Base-by-base conservation (phyloP, 2,888 invertebrate genomes). In the Aricia artaxerxes region DNA sequence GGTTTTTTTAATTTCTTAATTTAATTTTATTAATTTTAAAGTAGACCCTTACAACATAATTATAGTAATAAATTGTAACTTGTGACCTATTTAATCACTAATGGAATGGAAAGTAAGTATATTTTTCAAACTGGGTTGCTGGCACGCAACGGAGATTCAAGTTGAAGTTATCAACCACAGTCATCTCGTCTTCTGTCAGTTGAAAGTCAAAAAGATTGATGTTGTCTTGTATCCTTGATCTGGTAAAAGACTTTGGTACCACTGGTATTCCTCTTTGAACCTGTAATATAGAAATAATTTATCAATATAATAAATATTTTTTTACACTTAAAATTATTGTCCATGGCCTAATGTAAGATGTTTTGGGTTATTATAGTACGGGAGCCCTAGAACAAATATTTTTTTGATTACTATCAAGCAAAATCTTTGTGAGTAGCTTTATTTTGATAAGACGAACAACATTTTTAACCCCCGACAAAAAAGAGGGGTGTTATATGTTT, bases 221-320 rank as follows among this genome's bases (percentile, higher is more conserved):
- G 85, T 98, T 98, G 79, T 96, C 95, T 82, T 94, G 95, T 3
- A 97, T 96, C 80, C 97, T 95, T 0, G 96, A 92, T 0, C 96
- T 95, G 78, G 96, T 96, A 38, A 96, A 95, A 81, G 97, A 97
- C 89, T 97, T 98, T 7, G 97, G 97, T 82, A 97, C 95, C 0
- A 96, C 96, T 11, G 95, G 92, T 7, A 97, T 94, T 7, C 95
- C 95, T 79, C 96, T 95, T 88, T 97, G 97, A 0, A 96, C 85
- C 85, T 94, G 86, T 35, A 87, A 86, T 78, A 57, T 24, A 73
- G 60, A 13, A 9, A 1, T 1, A 9, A 49, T 49, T 49, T 49
- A 49, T 49, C 0, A 9, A 9, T 49, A 7, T 0, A 38, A 38
- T 4, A 38, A 38, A 38, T 38, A 38, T 38, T 38, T 4, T 0